phyloP scores from a whole-genome alignment of 2,113 vertebrate genomes.

The Mungos mungo region DNA sequence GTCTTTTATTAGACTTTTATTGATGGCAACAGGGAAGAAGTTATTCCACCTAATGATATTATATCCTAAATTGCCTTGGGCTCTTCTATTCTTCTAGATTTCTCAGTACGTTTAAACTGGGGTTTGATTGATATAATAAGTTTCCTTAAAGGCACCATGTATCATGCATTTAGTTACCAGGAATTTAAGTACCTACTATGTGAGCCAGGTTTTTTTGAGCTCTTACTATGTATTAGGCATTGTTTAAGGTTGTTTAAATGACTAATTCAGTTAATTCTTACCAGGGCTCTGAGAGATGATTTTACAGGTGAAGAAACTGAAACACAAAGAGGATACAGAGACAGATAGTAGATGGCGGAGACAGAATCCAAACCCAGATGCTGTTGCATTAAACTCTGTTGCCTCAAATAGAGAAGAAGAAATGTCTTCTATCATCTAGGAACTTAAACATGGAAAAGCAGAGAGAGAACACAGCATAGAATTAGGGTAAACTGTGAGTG shows the following conservation, averaged over 20 bases:
- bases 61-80: background rate
- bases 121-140: background rate
- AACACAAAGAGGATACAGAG: background rate
- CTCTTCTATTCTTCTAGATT: background rate
- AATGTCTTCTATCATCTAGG: background rate
- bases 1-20: background rate
- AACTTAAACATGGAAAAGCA: background rate
- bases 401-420: background rate
- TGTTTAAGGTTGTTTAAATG: background rate
- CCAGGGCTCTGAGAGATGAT: background rate
- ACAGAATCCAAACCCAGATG: background rate
- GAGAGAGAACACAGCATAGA: background rate
- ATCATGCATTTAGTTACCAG: background rate
- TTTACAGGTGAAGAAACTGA: background rate
- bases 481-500: background rate
- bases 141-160: background rate
- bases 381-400: background rate
- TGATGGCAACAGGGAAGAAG: constrained; percentile 2
- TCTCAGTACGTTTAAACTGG: background rate
- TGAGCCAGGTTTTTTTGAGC: background rate
- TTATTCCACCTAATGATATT: constrained; percentile 19
- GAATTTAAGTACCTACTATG: background rate
- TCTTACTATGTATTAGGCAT: background rate
- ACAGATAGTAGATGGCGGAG: background rate
- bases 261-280: background rate